Conservation (phyloP, 2,888 invertebrate species). For the Hemicrepidius hirtus region DNA sequence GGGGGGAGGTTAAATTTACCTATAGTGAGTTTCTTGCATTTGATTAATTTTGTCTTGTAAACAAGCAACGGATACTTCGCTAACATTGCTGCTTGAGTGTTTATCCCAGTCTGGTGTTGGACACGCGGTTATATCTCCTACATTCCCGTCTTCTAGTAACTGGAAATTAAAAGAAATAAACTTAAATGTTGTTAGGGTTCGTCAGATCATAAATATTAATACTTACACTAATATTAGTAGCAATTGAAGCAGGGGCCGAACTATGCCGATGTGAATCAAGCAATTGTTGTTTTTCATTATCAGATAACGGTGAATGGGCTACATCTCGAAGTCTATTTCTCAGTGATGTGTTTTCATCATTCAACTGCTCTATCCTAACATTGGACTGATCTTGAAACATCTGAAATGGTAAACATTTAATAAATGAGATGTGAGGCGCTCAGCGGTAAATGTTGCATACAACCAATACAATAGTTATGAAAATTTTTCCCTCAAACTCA, state of each 20-base stretch:
- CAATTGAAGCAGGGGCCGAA: slow-evolving; percentile 87
- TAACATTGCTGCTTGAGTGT: slow-evolving; percentile 89
- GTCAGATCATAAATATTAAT: no score
- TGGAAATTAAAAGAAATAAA: slow-evolving; percentile 49
- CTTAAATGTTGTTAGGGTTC: no score
- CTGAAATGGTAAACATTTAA: slow-evolving; percentile 62
- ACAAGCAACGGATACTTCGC: slow-evolving; percentile 94
- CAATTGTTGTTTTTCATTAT: slow-evolving; percentile 88
- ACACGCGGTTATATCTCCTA: slow-evolving; percentile 78
- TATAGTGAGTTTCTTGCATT: slow-evolving; percentile 93
- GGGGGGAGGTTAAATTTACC: slow-evolving; percentile 68
- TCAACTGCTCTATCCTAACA: slow-evolving; percentile 79
- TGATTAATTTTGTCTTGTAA: slow-evolving; percentile 94
- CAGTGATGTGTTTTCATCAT: slow-evolving; percentile 85
- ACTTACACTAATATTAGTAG: slow-evolving; percentile 70
- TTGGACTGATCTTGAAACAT: slow-evolving; percentile 77
- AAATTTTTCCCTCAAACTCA: no score
- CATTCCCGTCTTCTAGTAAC: slow-evolving; percentile 63
- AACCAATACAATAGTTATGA: no score
- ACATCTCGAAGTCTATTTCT: slow-evolving; percentile 86
- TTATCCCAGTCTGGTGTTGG: slow-evolving; percentile 94
- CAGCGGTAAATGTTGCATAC: no score
- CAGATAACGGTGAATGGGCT: slow-evolving; percentile 86
- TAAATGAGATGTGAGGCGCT: no score
- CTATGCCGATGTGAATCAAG: slow-evolving; percentile 81